Conservation (phyloP, 2,888 invertebrate genomes). For the Hirtodrosophila histrioides region DNA sequence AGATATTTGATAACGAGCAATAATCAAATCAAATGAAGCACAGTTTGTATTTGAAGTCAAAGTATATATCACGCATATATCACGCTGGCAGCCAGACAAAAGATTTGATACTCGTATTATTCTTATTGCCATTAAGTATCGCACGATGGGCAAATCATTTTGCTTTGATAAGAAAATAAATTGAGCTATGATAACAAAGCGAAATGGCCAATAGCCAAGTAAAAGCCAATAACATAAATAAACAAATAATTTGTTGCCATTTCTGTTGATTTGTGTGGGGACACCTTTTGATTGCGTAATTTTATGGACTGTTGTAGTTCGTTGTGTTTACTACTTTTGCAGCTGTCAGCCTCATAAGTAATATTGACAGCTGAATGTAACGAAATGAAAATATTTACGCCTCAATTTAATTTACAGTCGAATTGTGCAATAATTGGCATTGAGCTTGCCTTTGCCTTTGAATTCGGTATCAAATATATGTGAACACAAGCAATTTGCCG, state of each 20-base stretch:
- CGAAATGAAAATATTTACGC: conserved; percentile 62
- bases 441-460: conserved; percentile 36
- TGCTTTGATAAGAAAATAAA: conserved; percentile 41
- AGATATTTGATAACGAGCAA: conserved; percentile 45
- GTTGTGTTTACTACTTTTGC: conserved; percentile 24
- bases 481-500: conserved; percentile 25
- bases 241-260: conserved; percentile 10
- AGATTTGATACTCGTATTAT: conserved; percentile 15
- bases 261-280: conserved; percentile 14
- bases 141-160: conserved; percentile 9
- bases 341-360: conserved; percentile 29
- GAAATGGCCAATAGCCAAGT: conserved; percentile 25
- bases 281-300: conserved; percentile 7
- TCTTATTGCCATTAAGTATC: conserved; percentile 8
- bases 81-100: conserved; percentile 17
- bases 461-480: conserved; percentile 39
- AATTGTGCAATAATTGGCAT: conserved; percentile 54
- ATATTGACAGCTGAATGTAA: conserved; percentile 40
- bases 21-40: conserved; percentile 18
- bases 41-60: conserved; percentile 18
- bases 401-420: conserved; percentile 47
- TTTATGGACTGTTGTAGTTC: conserved; percentile 20
- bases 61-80: conserved; percentile 31
- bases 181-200: conserved; percentile 28
- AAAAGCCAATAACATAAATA: conserved; percentile 14